A percentile compares a stretch with the other conserved stretches of the same genome.
Evolutionary conservation across 2,888 invertebrate genomes (phyloP).

Genomic region (Nomada goodeniana): DNA sequence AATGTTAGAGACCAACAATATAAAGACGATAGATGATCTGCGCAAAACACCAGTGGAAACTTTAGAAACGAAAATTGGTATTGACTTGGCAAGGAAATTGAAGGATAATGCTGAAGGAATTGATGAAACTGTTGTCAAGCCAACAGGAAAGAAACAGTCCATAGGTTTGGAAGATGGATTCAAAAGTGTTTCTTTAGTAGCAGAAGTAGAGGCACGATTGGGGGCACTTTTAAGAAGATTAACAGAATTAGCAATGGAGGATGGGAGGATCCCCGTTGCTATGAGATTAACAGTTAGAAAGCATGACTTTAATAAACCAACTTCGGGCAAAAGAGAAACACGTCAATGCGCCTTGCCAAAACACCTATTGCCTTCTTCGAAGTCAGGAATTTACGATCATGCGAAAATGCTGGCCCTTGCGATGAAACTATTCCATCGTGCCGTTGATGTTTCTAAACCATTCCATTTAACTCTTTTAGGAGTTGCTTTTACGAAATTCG

Average conservation of each 20-base stretch:
- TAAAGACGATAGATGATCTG: constrained; percentile 89
- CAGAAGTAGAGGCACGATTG: constrained; percentile 91
- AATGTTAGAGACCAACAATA: constrained; percentile 88
- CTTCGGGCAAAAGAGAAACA: constrained; percentile 89
- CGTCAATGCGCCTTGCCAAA: constrained; percentile 87
- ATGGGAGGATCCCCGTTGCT: constrained; percentile 91
- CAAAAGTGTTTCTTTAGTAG: constrained; percentile 89
- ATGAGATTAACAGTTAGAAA: constrained; percentile 91
- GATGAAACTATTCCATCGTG: constrained; percentile 91
- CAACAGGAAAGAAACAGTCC: constrained; percentile 91
- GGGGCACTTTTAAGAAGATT: constrained; percentile 89
- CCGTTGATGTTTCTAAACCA: constrained; percentile 89
- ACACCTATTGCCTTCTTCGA: constrained; percentile 88
- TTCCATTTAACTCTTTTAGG: constrained; percentile 93
- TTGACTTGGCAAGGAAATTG: constrained; percentile 89
- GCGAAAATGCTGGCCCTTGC: constrained; percentile 89
- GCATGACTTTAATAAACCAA: constrained; percentile 87
- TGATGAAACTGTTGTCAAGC: constrained; percentile 90
- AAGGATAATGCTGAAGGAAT: constrained; percentile 90
- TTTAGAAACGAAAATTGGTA: constrained; percentile 86
- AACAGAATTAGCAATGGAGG: constrained; percentile 90
- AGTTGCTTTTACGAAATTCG: constrained; percentile 93
- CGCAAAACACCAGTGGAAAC: constrained; percentile 88
- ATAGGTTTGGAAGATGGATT: constrained; percentile 93
- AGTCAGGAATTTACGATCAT: constrained; percentile 85